These are phyloP conservation scores for Verasper variegatus DNA, from an alignment of 2,113 vertebrate species.

Conservation along the genomic window DNA sequence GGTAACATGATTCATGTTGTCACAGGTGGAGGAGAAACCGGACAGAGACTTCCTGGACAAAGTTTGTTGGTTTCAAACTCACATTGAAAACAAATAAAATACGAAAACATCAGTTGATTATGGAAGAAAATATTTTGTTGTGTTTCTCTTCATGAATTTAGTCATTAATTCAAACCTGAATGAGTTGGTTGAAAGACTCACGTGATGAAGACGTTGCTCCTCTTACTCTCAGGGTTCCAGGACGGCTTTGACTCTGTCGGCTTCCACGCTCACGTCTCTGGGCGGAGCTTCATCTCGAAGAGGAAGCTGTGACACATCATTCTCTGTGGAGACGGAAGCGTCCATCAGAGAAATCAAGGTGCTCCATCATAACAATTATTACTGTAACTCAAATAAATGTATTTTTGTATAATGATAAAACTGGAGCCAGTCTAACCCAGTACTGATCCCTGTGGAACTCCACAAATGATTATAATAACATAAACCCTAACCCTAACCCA, in stretches of 20 bases:
- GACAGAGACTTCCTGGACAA: slow-evolving; percentile 88
- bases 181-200: background rate
- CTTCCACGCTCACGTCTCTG: slow-evolving; percentile 90
- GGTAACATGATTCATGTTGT: slow-evolving; percentile 1
- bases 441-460: too few species aligned
- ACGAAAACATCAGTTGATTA: too few species aligned
- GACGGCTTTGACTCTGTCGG: slow-evolving; percentile 88
- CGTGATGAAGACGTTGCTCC: background rate
- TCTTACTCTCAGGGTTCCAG: slow-evolving; percentile 82
- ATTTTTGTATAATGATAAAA: background rate
- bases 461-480: too few species aligned
- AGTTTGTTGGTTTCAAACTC: slow-evolving; percentile 58
- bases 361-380: background rate
- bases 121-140: too few species aligned
- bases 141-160: too few species aligned
- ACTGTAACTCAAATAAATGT: too few species aligned
- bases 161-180: too few species aligned
- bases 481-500: too few species aligned
- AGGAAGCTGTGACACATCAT: slow-evolving; percentile 91
- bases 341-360: slow-evolving; percentile 96
- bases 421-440: background rate
- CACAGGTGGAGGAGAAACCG: slow-evolving; percentile 84
- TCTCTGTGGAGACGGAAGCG: slow-evolving; percentile 92
- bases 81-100: background rate
- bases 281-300: slow-evolving; percentile 90